Evolutionary conservation across 2,888 invertebrate species (phyloP).

Genomic region (Eutolmus rufibarbis): DNA sequence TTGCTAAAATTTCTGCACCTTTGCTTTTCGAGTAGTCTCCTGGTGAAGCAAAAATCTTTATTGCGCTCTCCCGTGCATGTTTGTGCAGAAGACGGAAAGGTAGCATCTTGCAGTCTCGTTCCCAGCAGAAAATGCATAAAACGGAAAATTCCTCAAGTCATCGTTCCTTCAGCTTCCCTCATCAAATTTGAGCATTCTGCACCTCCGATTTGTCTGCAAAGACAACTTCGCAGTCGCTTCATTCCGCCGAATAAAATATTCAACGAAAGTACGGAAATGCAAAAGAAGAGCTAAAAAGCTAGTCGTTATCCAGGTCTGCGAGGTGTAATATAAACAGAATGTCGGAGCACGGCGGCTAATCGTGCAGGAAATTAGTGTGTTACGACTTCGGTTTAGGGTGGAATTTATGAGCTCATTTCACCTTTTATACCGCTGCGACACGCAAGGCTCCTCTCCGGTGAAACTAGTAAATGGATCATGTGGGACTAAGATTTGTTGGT

Average conservation of each 20-base stretch:
- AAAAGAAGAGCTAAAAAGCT: slow-evolving; percentile 17
- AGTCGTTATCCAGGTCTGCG: slow-evolving; percentile 42
- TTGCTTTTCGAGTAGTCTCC: background rate
- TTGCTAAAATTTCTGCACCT: slow-evolving; percentile 9
- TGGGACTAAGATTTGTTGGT: background rate
- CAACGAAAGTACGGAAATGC: slow-evolving; percentile 1
- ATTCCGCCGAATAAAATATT: slow-evolving; percentile 1
- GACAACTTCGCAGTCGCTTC: background rate
- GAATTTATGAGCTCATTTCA: slow-evolving; percentile 51
- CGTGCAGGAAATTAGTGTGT: slow-evolving; percentile 53
- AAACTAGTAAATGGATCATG: background rate
- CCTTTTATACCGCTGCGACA: background rate
- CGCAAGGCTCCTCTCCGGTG: background rate
- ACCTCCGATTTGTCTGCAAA: slow-evolving; percentile 9
- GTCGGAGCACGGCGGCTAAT: slow-evolving; percentile 49
- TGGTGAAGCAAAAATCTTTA: background rate
- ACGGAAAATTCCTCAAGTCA: background rate
- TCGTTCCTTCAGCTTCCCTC: background rate
- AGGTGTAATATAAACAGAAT: slow-evolving; percentile 29
- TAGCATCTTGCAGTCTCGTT: background rate
- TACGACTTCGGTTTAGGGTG: slow-evolving; percentile 50
- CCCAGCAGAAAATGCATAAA: background rate
- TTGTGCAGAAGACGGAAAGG: background rate
- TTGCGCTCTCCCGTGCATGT: background rate
- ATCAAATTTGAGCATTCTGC: background rate